These are phyloP conservation scores for Laterallus jamaicensis DNA, from an alignment of 2,113 vertebrate species.

Conservation along the genomic window DNA sequence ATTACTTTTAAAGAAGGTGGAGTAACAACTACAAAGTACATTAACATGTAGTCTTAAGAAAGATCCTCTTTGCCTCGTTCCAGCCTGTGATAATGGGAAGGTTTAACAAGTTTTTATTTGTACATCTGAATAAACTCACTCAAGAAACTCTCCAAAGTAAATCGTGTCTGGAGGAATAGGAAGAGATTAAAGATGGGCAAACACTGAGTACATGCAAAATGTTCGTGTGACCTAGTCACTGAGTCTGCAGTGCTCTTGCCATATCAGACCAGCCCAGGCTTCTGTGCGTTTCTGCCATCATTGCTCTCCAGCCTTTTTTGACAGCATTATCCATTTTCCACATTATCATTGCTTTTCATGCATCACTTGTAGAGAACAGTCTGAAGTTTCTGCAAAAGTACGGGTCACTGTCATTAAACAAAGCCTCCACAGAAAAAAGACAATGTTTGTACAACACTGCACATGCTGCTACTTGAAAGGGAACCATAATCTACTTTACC, in stretches of 20 bases:
- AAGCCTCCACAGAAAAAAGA: slow-evolving; percentile 3
- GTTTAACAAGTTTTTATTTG: neutral
- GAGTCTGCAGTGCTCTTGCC: neutral
- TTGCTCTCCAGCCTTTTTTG: neutral
- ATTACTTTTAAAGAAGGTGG: neutral
- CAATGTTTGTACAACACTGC: neutral
- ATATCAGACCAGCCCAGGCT: neutral
- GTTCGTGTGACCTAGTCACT: neutral
- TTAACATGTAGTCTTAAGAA: neutral
- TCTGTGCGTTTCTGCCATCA: neutral
- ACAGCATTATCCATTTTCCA: neutral
- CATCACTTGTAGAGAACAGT: slow-evolving; percentile 8
- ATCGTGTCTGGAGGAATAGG: neutral
- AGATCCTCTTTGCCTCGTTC: neutral
- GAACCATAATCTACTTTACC: slow-evolving; percentile 23
- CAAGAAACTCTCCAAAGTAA: neutral
- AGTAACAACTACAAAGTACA: neutral
- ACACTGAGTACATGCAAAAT: neutral
- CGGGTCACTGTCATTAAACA: neutral
- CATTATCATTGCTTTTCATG: neutral
- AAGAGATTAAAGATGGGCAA: neutral
- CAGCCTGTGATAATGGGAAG: neutral
- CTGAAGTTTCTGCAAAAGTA: neutral
- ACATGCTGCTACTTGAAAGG: slow-evolving; percentile 16
- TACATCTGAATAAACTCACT: neutral